Evolutionary conservation across 2,113 vertebrate species (phyloP), one percentile per base, ranked within the genome.

Genomic region (Amblyopsis rosae): DNA sequence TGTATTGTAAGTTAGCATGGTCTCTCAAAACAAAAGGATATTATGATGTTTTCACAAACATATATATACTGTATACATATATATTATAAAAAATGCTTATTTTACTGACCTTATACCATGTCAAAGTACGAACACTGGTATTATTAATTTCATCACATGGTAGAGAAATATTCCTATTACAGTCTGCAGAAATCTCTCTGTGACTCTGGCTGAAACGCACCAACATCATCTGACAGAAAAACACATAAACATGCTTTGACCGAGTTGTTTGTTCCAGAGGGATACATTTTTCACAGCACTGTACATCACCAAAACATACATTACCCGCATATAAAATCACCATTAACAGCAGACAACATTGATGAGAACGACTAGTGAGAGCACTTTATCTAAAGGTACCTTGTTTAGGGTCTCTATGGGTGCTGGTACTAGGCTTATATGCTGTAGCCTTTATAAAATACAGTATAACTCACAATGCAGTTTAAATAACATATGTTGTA

Each of bases 61-160:
- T 59, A 15, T 13, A 19, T 12, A 1, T 15, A 62, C n/a, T n/a
- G n/a, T 41, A 1, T 59, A 15, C 6, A 19, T 12, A 1, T 15
- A 62, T 19, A 12, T 4, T 56, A 57, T 2, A 57, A 3, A 19
- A 19, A 19, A 19, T 19, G 7, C 7, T 26, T 57, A 17, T 15
- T 19, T 48, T n/a, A 50, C 75, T 73, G 35, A 92, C 90, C 89
- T 89, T 88, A 64, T 86, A 87, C 91, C 91, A 92, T 5, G 53
- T 9, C n/a, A 91, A 4, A 0, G 76, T 78, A 3, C 56, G 9
- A 13, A 83, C 88, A 3, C 60, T 0, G 0, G 7, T 16, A 35
- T 1, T 13, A 0, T 47, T 13, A 0, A 64, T 0, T 15, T 3
- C 58, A 17, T 16, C 7, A 74, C 88, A 92, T 16, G 3, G 6